Conservation (phyloP, 2,888 invertebrate genomes). For the Drosophila fulvimacula region DNA sequence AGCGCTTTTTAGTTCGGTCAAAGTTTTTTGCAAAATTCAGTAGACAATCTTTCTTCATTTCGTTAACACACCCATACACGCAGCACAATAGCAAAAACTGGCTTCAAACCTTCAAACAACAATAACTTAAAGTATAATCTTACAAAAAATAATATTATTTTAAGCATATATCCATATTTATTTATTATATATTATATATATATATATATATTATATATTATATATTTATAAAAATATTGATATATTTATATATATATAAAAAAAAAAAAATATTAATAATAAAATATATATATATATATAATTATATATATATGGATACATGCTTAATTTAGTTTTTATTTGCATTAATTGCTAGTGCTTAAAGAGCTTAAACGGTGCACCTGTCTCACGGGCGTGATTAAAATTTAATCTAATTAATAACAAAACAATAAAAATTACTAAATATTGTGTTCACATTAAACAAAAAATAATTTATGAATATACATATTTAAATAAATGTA, state of each 20-base stretch:
- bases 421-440: constrained; percentile 7
- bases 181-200: constrained; percentile 4
- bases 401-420: constrained; percentile 14
- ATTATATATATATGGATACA: too few species aligned
- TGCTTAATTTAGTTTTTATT: too few species aligned
- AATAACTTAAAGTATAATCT: constrained; percentile 31
- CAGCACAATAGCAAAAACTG: constrained; percentile 52
- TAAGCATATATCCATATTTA: too few species aligned
- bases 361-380: constrained; percentile 42
- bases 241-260: neutral
- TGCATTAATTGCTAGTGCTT: constrained; percentile 38
- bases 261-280: too few species aligned
- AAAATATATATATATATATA: too few species aligned
- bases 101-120: constrained; percentile 47
- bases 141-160: constrained; percentile 8
- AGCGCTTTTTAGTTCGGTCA: constrained; percentile 32
- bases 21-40: constrained; percentile 73
- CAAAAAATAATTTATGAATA: neutral
- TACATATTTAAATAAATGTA: neutral
- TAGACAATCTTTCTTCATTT: constrained; percentile 82
- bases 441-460: constrained; percentile 3
- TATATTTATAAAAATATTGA: constrained; percentile 1
- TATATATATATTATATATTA: constrained; percentile 3
- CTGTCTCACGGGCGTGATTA: constrained; percentile 39
- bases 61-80: constrained; percentile 75